Base-by-base conservation (phyloP, 2,113 vertebrate genomes). In the Silurus asotus region DNA sequence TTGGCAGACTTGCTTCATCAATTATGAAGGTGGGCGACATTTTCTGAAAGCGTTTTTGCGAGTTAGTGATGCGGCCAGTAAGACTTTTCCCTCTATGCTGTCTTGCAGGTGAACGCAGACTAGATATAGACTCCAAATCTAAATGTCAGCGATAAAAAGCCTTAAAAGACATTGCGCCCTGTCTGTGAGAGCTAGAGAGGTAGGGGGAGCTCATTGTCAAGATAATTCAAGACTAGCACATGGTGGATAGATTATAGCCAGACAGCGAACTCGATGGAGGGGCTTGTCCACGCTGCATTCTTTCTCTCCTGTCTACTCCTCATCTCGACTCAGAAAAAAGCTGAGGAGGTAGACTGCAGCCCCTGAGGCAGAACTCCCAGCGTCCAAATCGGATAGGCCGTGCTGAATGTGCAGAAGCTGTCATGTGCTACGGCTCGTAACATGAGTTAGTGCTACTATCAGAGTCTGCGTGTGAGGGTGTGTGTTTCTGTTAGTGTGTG, bases 331-430 rank as follows among this genome's bases (percentile, higher is more conserved):
- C 84, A 83, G 85, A 89, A 90, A 89, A 90, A 88, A 92, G 88
- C 88, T 84, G 87, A 89, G 89, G 83, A 90, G 85, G 87, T 88
- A 81, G 90, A 90, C 79, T 80, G 79, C 87, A 78, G 88, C 87
- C 91, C 90, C 91, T 83, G 88, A 91, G 91, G 90, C 91, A 90
- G 88, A 90, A 87, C 89, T 89, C 82, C 88, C 89, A 87, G 83
- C 89, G 90, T 90, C 92, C 90, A 92, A 91, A 93, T 92, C 72
- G 83, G 92, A 92, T 90, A 92, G 91, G 84, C 84, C 62, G 64
- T 93, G 93, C 93, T 93, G 91, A 94, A 94, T 93, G 92, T 92
- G 92, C 92, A 93, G 87, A 87, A 88, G 86, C 91, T 92, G 91
- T 92, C 92, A 93, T 86, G 86, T 87, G 86, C 91, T 91, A 88